Conservation (phyloP, 2,888 invertebrate species). For the Frankliniella intonsa region DNA sequence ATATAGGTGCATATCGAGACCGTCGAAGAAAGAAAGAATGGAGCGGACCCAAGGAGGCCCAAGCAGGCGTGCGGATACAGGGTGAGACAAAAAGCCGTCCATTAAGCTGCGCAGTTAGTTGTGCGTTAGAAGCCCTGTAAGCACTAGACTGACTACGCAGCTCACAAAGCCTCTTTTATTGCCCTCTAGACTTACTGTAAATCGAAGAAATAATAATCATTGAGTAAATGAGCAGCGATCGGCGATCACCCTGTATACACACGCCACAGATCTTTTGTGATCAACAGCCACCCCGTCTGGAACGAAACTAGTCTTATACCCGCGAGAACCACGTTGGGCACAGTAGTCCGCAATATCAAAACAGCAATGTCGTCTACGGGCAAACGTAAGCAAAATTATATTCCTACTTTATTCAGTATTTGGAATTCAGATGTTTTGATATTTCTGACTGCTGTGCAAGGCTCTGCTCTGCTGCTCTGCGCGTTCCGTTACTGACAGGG, state of each 20-base stretch:
- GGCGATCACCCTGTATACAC: conserved; percentile 19
- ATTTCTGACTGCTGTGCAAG: neutral
- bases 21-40: conserved; percentile 20
- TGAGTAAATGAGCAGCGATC: neutral
- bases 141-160: neutral
- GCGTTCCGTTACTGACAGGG: neutral
- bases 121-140: neutral
- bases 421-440: neutral
- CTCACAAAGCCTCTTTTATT: neutral
- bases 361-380: no score
- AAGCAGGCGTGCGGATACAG: conserved; percentile 14
- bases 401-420: neutral
- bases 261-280: neutral
- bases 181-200: neutral
- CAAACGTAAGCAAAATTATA: no score
- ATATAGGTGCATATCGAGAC: conserved; percentile 36
- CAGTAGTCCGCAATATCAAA: no score
- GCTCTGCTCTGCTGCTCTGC: conserved; percentile 1
- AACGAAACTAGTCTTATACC: no score
- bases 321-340: no score
- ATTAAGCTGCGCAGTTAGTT: neutral
- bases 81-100: conserved; percentile 19
- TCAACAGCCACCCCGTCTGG: neutral
- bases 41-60: conserved; percentile 9
- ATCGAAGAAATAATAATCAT: neutral